Evolutionary conservation across 1,140 invertebrate species (phyloP).

Genomic region (Temnothorax curvispinosus): DNA sequence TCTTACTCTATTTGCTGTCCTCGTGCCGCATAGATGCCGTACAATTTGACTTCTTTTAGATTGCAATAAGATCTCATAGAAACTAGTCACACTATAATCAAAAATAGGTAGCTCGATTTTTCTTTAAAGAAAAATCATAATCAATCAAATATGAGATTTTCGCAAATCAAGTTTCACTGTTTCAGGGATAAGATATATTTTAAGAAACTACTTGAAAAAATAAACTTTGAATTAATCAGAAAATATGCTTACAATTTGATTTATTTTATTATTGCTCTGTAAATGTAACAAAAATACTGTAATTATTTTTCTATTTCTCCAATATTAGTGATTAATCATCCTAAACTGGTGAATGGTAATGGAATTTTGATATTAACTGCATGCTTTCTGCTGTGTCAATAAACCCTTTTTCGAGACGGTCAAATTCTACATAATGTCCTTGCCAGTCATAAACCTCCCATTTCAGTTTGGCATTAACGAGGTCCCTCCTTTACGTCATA

Average conservation of each 20-base stretch:
- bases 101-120: not conserved
- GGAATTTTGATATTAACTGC: constrained; percentile 18
- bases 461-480: constrained; percentile 77
- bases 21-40: constrained; percentile 46
- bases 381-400: not conserved
- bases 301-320: not conserved
- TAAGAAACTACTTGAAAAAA: not conserved
- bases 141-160: not conserved
- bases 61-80: constrained; percentile 39
- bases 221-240: not conserved
- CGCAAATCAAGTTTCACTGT: not conserved
- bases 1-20: constrained; percentile 69
- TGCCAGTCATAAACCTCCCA: constrained; percentile 72
- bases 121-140: not conserved
- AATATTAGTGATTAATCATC: not conserved
- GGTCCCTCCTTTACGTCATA: constrained; percentile 72
- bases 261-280: not conserved
- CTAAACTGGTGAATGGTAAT: not conserved
- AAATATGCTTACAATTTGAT: not conserved
- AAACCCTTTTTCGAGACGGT: not conserved
- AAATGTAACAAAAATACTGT: not conserved
- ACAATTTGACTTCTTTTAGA: constrained; percentile 40
- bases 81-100: not conserved
- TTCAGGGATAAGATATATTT: not conserved
- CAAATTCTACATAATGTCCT: constrained; percentile 63